Evolutionary conservation across 2,113 vertebrate species (phyloP), one percentile per base, ranked within the genome.

Genomic region (Hemichromis elongatus): DNA sequence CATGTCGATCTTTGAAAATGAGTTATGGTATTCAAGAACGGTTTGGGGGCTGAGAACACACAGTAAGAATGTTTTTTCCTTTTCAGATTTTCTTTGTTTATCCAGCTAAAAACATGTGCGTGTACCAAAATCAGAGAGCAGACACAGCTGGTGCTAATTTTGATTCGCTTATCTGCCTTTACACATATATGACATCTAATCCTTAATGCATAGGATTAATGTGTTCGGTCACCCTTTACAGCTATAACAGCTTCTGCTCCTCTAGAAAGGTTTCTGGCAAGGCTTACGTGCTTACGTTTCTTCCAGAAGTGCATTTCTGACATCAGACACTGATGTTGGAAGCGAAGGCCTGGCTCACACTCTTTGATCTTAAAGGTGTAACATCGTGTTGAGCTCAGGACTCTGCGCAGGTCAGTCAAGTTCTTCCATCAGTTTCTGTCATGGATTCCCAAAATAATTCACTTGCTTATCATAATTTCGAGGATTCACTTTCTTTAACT

Each of bases 121-220:
- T 11, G 57, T 61, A 1, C 16, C 57, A 35, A 61, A 61, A 61
- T 61, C 57, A 61, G 30, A 19, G 28, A 61, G 9, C 57, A 33
- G 30, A 33, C 30, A 33, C 30, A n/a, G 11, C 1, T 61, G 9
- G 30, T 18, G 9, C 30, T 35, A 35, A 61, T 33, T 61, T 61
- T 3, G 57, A 61, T 61, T 0, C 0, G 30, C 9, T 61, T 6
- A 11, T 7, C 57, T 61, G 57, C 57, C 35, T 0, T 19, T 61
- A 61, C 57, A 35, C 9, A 11, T 61, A 35, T 35, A 9, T 61
- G 57, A 61, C 3, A 55, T 26, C 21, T 0, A 2, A 61, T 35
- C 19, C 57, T 61, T 35, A n/a, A 7, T 61, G 30, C 18, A 61
- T 61, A 19, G 57, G 18, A 35, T 35, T 61, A n/a, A 61, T 1